phyloP scores from a whole-genome alignment of 2,888 invertebrate genomes.

The Ariolimax columbianus region DNA sequence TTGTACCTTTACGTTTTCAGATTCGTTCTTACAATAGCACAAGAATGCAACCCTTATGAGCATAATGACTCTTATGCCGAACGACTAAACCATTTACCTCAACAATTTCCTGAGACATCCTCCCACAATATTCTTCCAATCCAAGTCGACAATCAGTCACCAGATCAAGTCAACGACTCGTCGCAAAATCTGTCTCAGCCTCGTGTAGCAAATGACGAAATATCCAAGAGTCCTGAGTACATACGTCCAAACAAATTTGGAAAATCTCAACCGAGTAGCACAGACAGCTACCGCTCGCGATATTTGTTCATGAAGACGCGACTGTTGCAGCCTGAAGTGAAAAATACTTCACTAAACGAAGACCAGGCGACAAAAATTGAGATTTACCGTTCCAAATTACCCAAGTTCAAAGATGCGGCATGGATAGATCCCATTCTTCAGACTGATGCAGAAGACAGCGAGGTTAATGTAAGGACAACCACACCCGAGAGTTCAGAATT shows the following conservation, averaged over 20 bases:
- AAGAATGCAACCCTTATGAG: not conserved
- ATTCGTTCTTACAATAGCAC: constrained; percentile 16
- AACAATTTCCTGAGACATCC: not conserved
- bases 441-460: not conserved
- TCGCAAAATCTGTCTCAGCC: not conserved
- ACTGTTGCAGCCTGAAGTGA: too few species aligned
- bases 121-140: not conserved
- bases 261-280: not conserved
- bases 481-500: constrained; percentile 25
- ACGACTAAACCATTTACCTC: not conserved
- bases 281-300: not conserved
- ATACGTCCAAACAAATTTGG: not conserved
- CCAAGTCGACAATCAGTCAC: not conserved
- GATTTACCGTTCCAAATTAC: constrained; percentile 3
- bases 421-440: not conserved
- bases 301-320: not conserved
- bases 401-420: not conserved
- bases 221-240: not conserved
- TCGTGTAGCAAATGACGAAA: not conserved
- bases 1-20: not conserved
- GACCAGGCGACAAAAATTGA: not conserved
- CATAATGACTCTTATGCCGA: not conserved
- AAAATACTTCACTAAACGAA: not conserved
- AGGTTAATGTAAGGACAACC: not conserved
- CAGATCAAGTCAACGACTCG: not conserved